Evolutionary conservation across 2,888 invertebrate species (phyloP).

Genomic region (Drymonia ruficornis): DNA sequence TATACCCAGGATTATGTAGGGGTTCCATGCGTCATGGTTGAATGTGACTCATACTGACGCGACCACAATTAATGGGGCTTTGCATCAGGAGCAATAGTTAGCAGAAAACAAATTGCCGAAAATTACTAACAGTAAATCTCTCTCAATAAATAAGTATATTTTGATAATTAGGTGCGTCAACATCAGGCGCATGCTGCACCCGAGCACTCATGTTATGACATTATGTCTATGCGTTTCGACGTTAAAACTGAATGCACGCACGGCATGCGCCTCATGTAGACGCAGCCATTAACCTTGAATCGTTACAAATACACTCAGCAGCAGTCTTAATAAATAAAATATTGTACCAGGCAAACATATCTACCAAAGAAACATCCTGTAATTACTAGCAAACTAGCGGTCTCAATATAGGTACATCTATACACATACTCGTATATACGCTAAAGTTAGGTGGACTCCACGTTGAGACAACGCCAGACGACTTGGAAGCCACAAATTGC

Average conservation of each 20-base stretch:
- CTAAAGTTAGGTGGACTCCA: constrained; percentile 33
- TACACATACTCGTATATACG: constrained; percentile 2
- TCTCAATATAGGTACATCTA: constrained; percentile 24
- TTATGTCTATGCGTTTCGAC: too few species aligned
- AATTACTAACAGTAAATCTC: too few species aligned
- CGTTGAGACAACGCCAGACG: constrained; percentile 35
- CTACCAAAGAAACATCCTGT: not conserved
- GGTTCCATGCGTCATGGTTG: constrained; percentile 25
- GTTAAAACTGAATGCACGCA: too few species aligned
- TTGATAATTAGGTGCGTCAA: too few species aligned
- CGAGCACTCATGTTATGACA: too few species aligned
- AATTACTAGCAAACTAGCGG: constrained; percentile 25
- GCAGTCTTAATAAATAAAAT: not conserved
- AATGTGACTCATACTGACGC: constrained; percentile 10
- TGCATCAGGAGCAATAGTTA: not conserved
- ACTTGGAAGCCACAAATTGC: constrained; percentile 47
- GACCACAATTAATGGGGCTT: not conserved
- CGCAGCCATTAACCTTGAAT: too few species aligned
- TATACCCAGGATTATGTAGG: constrained; percentile 26
- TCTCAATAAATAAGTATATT: too few species aligned
- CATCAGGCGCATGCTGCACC: too few species aligned
- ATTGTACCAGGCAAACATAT: not conserved
- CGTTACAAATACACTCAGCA: too few species aligned
- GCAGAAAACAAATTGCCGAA: too few species aligned
- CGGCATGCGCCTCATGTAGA: too few species aligned